These are phyloP conservation scores for Seriola aureovittata DNA, from an alignment of 2,113 vertebrate species.

Conservation along the genomic window DNA sequence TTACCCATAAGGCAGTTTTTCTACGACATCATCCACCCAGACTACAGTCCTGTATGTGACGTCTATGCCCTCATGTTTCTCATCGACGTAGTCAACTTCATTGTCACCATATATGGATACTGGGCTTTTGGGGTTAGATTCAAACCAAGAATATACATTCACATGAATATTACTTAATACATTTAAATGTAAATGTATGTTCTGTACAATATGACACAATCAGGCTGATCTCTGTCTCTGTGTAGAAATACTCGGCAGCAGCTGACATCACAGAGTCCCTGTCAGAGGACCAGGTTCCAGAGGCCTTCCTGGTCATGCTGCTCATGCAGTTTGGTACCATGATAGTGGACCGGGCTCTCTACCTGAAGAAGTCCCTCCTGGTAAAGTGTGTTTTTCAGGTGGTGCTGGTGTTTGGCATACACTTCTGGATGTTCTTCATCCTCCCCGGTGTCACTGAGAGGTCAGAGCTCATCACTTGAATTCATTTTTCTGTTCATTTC, in stretches of 20 bases:
- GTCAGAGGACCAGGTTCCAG: constrained; percentile 87
- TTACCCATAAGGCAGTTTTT: constrained; percentile 85
- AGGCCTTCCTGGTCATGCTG: constrained; percentile 86
- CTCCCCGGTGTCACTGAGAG: constrained; percentile 86
- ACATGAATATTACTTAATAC: not conserved
- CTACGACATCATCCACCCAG: constrained; percentile 86
- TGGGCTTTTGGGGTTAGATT: constrained; percentile 86
- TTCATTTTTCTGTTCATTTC: not conserved
- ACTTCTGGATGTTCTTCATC: constrained; percentile 89
- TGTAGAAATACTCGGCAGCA: constrained; percentile 82
- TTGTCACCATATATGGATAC: constrained; percentile 85
- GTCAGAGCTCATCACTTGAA: constrained; percentile 74
- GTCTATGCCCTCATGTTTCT: constrained; percentile 84
- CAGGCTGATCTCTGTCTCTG: not conserved
- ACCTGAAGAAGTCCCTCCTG: constrained; percentile 84
- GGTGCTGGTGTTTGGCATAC: constrained; percentile 85
- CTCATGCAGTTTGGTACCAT: constrained; percentile 86
- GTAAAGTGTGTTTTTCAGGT: constrained; percentile 87
- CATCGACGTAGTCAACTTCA: constrained; percentile 85
- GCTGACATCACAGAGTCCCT: constrained; percentile 84
- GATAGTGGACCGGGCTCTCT: constrained; percentile 85
- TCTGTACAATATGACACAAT: not conserved
- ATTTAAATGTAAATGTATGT: not conserved
- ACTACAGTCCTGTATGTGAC: constrained; percentile 82
- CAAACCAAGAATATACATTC: not conserved